A percentile compares a stretch with the other conserved stretches of the same genome.
Conservation (phyloP, 1,140 invertebrate species). For the Lepidurus packardi region DNA sequence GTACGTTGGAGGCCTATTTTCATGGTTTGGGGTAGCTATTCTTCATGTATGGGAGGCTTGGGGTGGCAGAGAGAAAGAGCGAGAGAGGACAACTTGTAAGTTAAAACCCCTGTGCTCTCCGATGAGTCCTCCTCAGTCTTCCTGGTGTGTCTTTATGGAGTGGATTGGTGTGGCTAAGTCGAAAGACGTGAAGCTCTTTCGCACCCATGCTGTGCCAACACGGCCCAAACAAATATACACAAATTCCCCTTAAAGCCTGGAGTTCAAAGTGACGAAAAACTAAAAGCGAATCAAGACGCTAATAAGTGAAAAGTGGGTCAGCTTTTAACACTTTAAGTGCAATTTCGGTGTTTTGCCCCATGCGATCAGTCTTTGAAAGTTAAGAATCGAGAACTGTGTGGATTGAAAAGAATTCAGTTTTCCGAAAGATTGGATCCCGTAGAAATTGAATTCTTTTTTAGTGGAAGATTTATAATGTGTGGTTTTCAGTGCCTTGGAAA, state of each 20-base stretch:
- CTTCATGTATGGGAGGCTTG: neutral
- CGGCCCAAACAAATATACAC: neutral
- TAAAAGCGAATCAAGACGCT: neutral
- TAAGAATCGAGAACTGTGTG: no score
- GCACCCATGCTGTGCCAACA: conserved; percentile 13
- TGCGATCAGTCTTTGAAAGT: no score
- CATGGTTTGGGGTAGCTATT: neutral
- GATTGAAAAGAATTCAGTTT: no score
- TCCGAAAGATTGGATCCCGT: no score
- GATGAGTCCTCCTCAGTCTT: neutral
- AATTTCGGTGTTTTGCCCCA: no score
- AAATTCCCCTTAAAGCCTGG: neutral
- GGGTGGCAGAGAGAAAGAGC: no score
- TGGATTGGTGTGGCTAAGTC: neutral
- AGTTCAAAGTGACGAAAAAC: neutral
- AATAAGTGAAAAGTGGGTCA: neutral
- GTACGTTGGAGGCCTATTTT: neutral
- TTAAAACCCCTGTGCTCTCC: neutral
- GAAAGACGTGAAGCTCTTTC: neutral
- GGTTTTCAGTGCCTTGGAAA: neutral
- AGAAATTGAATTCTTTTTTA: neutral
- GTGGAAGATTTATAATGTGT: neutral
- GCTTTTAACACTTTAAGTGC: no score
- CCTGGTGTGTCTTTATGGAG: neutral
- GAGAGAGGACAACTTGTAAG: neutral